A percentile compares a stretch with the other conserved stretches of the same genome.
phyloP scores from a whole-genome alignment of 2,113 vertebrate genomes.

The Ovis canadensis region DNA sequence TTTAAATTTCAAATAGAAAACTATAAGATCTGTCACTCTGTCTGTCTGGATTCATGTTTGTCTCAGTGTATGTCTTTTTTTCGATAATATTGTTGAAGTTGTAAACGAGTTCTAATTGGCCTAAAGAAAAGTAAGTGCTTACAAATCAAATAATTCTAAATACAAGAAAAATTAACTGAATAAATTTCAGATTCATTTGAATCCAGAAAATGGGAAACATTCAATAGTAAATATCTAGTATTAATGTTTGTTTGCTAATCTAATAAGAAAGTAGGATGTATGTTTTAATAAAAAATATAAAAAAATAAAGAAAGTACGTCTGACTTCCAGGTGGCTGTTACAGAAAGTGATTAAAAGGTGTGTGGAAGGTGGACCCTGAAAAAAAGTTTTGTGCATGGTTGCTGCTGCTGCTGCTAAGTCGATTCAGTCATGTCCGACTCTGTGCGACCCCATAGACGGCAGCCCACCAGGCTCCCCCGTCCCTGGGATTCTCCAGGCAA shows the following conservation, averaged over 20 bases:
- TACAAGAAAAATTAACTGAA: not conserved
- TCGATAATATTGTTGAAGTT: not conserved
- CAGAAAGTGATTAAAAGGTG: not conserved
- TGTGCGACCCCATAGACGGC: too few species aligned
- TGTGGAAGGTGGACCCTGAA: not conserved
- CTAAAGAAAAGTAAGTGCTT: not conserved
- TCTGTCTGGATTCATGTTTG: not conserved
- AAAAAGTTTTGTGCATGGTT: not conserved
- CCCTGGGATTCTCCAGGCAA: too few species aligned
- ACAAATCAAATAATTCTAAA: not conserved
- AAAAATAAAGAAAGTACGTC: not conserved
- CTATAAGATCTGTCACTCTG: not conserved
- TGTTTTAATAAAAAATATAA: not conserved
- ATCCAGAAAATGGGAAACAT: not conserved
- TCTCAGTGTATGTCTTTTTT: not conserved
- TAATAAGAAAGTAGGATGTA: not conserved
- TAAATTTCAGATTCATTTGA: not conserved
- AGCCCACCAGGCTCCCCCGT: too few species aligned
- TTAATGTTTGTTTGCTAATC: not conserved
- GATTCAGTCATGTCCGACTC: too few species aligned
- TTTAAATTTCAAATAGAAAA: not conserved
- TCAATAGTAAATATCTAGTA: not conserved
- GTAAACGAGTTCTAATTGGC: not conserved
- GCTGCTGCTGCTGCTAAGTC: too few species aligned
- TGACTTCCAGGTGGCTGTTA: not conserved